phyloP scores from a whole-genome alignment of 2,797 vertebrate species.

The Argya squamiceps region DNA sequence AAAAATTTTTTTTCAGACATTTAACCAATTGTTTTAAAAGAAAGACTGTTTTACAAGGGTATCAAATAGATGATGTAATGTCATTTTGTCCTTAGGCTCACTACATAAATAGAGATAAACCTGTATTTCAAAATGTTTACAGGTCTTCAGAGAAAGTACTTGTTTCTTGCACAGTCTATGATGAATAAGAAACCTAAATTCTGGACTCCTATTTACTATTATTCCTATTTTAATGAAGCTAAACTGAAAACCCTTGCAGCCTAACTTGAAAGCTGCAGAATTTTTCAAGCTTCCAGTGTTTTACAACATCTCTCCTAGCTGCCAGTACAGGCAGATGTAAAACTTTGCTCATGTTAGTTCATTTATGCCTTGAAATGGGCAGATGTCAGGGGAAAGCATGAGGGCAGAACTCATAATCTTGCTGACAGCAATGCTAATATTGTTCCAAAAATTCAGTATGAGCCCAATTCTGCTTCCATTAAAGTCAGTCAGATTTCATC shows the following conservation, averaged over 20 bases:
- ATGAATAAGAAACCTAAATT: neutral
- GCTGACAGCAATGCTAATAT: conserved; percentile 6
- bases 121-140: neutral
- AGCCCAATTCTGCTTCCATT: conserved; percentile 36
- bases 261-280: conserved; percentile 9
- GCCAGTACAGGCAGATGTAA: conserved; percentile 38
- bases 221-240: conserved; percentile 1
- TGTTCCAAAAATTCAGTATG: conserved; percentile 40
- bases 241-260: conserved; percentile 4
- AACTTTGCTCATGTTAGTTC: conserved; percentile 2
- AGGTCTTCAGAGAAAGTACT: neutral
- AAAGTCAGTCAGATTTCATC: conserved; percentile 41
- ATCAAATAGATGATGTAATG: neutral
- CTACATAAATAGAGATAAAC: neutral
- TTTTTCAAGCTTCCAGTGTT: conserved; percentile 49
- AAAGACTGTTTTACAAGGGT: neutral
- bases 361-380: conserved; percentile 47
- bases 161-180: neutral
- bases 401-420: conserved; percentile 30
- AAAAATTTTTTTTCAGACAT: neutral
- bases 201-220: neutral
- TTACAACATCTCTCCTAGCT: neutral
- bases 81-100: neutral
- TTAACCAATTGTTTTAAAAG: neutral
- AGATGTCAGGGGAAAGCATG: conserved; percentile 21